These are phyloP conservation scores for Sphaerolaimus hirsutus DNA, from an alignment of 2,888 invertebrate species.

Conservation along the genomic window DNA sequence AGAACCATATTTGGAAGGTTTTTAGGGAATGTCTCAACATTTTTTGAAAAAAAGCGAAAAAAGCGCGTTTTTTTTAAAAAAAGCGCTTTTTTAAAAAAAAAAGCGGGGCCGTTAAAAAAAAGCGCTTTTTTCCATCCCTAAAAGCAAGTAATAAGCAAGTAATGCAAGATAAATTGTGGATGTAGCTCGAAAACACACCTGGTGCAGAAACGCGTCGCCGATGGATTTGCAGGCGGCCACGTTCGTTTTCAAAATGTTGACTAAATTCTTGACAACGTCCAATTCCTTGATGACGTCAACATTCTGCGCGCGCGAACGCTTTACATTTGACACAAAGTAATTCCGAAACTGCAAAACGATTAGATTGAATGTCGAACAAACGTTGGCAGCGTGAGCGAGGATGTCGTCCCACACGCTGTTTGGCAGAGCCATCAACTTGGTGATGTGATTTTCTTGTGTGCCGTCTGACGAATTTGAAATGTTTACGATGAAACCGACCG, in stretches of 20 bases:
- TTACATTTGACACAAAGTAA: neutral
- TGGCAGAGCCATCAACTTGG: constrained; percentile 85
- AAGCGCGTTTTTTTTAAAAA: too few relatives aligned
- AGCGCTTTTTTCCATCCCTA: too few relatives aligned
- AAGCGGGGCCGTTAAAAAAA: too few relatives aligned
- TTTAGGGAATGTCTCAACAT: too few relatives aligned
- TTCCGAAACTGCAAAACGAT: too few relatives aligned
- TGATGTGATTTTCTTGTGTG: constrained; percentile 74
- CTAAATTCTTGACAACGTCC: constrained; percentile 83
- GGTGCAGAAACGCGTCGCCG: constrained; percentile 75
- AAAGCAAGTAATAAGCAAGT: neutral
- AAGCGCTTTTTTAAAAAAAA: too few relatives aligned
- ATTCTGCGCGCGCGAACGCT: constrained; percentile 35
- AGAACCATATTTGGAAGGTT: too few relatives aligned
- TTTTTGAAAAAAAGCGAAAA: too few relatives aligned
- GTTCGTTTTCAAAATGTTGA: constrained; percentile 92
- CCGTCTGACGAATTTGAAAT: constrained; percentile 30
- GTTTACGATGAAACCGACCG: constrained; percentile 94
- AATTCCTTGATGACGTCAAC: constrained; percentile 82
- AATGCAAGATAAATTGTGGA: constrained; percentile 1
- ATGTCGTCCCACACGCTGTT: constrained; percentile 97
- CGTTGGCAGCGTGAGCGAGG: constrained; percentile 74
- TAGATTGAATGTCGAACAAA: constrained; percentile 19
- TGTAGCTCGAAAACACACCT: constrained; percentile 33
- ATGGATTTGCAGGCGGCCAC: constrained; percentile 94